These are phyloP conservation scores for Melipona quadrifasciata DNA, from an alignment of 1,140 invertebrate genomes.

Conservation along the genomic window DNA sequence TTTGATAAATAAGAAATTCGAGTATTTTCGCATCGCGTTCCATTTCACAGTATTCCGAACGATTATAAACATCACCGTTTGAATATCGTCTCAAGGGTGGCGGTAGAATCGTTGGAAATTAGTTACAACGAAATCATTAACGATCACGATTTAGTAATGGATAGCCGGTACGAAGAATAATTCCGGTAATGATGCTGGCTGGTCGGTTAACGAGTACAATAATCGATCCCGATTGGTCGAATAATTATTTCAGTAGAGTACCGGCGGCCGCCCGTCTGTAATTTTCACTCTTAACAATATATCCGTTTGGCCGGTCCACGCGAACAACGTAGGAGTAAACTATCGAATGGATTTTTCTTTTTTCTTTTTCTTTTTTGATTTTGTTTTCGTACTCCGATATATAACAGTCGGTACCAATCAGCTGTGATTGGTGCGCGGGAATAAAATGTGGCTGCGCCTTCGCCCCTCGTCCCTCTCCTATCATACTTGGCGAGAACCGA, in stretches of 20 bases:
- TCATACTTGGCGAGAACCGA: not conserved
- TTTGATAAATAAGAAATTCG: not conserved
- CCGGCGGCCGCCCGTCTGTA: conserved; percentile 14
- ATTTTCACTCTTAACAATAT: conserved; percentile 56
- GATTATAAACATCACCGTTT: too few relatives aligned
- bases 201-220: conserved; percentile 53
- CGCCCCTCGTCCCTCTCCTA: conserved; percentile 10
- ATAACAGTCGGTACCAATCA: conserved; percentile 73
- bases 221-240: conserved; percentile 22
- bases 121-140: conserved; percentile 51
- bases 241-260: conserved; percentile 59
- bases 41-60: not conserved
- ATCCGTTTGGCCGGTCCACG: conserved; percentile 30
- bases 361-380: too few relatives aligned
- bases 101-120: conserved; percentile 34
- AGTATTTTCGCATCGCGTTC: too few relatives aligned
- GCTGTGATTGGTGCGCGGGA: conserved; percentile 68
- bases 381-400: conserved; percentile 50
- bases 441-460: conserved; percentile 65
- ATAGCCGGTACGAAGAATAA: conserved; percentile 12
- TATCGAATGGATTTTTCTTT: conserved; percentile 45
- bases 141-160: conserved; percentile 10
- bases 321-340: conserved; percentile 58
- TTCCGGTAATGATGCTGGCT: conserved; percentile 50
- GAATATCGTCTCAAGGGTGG: not conserved